Evolutionary conservation across 2,797 vertebrate genomes (phyloP), one percentile per base, ranked within the genome.

Genomic region (Hydrocynus forskahlii): DNA sequence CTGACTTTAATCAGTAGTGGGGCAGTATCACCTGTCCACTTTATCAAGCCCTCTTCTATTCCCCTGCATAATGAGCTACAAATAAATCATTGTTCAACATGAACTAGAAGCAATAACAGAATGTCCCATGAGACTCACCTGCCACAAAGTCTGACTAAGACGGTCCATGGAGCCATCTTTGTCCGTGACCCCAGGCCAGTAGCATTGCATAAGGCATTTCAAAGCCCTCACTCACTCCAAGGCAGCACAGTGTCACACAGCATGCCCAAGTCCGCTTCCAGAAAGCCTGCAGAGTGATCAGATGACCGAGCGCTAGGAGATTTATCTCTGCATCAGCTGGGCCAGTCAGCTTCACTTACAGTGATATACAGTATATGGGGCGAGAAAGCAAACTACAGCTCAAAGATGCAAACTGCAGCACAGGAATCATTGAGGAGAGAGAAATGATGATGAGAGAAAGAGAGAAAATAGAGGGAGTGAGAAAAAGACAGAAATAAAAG

Each of bases 211-310:
- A 79, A 82, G 50, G 9, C 45, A 75, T 78, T 75, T 83, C 79
- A 86, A 76, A 72, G 52, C 29, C 50, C 76, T 84, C 60, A 23
- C 77, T 72, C 57, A 83, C 66, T 80, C 64, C 79, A 48, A 63
- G 52, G 57, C 59, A 81, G 38, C 0, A 13, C 70, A 59, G 75
- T 55, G 7, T 81, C 81, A 81, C 67, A 29, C 76, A 81, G 21
- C 70, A 64, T 13, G 16, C 73, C 80, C 57, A 38, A 23, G 63
- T 74, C 40, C 66, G 71, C 75, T 83, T 74, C 74, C 76, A 80
- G 38, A 76, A 85, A 70, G 66, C 80, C 80, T 81, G 68, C 81
- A 76, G 71, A 76, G 83, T 68, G 75, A 85, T 83, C 81, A 83
- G 68, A 87, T 85, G 86, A 85, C 81, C 21, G 64, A 81, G 67